Evolutionary conservation across 92 coral and sea anemone species (phyloP).

Genomic region (Paramuricea clavata): DNA sequence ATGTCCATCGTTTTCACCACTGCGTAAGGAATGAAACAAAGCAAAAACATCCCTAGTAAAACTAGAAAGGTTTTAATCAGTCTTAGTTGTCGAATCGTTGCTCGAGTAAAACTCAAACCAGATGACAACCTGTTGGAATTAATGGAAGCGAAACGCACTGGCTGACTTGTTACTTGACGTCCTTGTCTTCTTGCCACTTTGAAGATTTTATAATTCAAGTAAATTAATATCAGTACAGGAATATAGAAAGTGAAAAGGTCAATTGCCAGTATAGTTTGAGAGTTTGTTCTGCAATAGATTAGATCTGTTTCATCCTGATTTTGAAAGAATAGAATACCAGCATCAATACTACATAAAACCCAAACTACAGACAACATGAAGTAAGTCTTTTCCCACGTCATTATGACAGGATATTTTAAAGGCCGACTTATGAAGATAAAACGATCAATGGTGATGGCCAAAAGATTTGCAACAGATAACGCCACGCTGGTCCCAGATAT

Average conservation of each 20-base stretch:
- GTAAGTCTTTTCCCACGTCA: constrained; percentile 3
- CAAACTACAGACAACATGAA: background rate
- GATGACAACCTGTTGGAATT: background rate
- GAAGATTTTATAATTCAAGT: constrained; percentile 20
- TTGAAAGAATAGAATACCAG: background rate
- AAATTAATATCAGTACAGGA: background rate
- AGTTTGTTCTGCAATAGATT: constrained; percentile 10
- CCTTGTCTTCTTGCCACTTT: constrained; percentile 15
- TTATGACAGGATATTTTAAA: constrained; percentile 12
- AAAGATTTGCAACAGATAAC: background rate
- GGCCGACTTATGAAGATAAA: constrained; percentile 13
- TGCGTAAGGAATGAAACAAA: constrained; percentile 6
- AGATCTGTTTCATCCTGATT: background rate
- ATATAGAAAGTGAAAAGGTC: background rate
- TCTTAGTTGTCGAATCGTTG: constrained; percentile 3
- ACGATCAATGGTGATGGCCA: constrained; percentile 18
- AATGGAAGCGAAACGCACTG: background rate
- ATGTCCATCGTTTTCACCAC: constrained; percentile 10
- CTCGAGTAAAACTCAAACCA: background rate
- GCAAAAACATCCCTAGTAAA: background rate
- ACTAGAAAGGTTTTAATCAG: background rate
- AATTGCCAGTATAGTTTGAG: background rate
- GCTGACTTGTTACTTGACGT: background rate
- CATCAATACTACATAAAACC: background rate
- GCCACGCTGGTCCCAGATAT: background rate